Evolutionary conservation across 2,797 vertebrate species (phyloP).

Genomic region (Erethizon dorsatum): DNA sequence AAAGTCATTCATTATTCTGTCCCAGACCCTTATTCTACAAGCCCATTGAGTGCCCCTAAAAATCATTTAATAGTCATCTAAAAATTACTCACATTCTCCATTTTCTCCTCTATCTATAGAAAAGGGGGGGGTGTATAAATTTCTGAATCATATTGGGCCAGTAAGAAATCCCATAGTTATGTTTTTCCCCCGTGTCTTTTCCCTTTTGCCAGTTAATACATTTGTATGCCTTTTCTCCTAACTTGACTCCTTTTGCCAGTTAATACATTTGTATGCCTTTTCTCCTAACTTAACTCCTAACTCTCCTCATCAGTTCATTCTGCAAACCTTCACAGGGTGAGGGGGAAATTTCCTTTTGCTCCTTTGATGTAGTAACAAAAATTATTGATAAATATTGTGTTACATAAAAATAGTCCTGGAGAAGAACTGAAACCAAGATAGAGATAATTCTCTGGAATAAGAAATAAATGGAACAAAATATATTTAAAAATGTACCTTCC

Average conservation of each 20-base stretch:
- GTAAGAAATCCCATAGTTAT: not conserved
- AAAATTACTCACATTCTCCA: not conserved
- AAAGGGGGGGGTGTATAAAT: not conserved
- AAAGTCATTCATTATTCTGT: not conserved
- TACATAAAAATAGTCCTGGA: not conserved
- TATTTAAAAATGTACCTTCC: not conserved
- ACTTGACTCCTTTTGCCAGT: not conserved
- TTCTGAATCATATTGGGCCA: not conserved
- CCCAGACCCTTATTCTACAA: not conserved
- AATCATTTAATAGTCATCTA: not conserved
- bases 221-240: not conserved
- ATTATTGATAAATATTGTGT: not conserved
- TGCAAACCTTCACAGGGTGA: not conserved
- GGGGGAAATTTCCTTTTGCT: not conserved
- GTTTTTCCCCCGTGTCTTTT: not conserved
- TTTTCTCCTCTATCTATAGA: not conserved
- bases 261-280: not conserved
- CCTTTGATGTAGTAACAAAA: not conserved
- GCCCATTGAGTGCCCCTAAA: not conserved
- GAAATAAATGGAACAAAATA: not conserved
- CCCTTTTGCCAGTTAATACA: not conserved
- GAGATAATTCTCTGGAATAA: not conserved
- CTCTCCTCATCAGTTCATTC: no score
- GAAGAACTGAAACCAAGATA: not conserved
- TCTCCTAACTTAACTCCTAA: not conserved